A percentile compares a stretch with the other conserved stretches of the same genome.
Evolutionary conservation across 2,888 invertebrate species (phyloP).

Genomic region (Metopia argyrocephala): DNA sequence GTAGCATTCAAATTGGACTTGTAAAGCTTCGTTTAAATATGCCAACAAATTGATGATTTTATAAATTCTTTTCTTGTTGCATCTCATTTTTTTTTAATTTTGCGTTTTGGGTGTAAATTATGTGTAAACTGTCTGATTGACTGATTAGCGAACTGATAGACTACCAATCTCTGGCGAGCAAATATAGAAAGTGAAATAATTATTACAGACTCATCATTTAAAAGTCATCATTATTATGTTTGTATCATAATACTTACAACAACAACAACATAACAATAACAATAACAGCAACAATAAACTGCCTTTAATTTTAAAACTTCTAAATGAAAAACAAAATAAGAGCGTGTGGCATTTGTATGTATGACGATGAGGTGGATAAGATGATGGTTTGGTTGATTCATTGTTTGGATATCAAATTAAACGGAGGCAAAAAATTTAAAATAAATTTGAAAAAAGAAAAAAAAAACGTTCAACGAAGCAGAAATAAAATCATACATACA

Average conservation of each 20-base stretch:
- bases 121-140: slow-evolving; percentile 31
- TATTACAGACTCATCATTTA: slow-evolving; percentile 39
- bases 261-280: slow-evolving; percentile 25
- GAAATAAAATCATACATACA: slow-evolving; percentile 39
- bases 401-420: slow-evolving; percentile 25
- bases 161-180: not conserved
- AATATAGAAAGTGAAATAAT: slow-evolving; percentile 58
- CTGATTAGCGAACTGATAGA: not conserved
- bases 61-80: slow-evolving; percentile 26
- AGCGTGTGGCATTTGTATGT: slow-evolving; percentile 32
- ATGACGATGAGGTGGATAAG: slow-evolving; percentile 10
- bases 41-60: slow-evolving; percentile 49
- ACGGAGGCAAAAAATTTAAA: slow-evolving; percentile 31
- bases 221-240: not conserved
- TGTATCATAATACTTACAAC: slow-evolving; percentile 23
- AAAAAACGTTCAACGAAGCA: slow-evolving; percentile 61
- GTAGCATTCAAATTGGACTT: not conserved
- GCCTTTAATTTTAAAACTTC: slow-evolving; percentile 26
- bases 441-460: slow-evolving; percentile 25
- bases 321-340: slow-evolving; percentile 55
- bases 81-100: not conserved
- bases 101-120: not conserved
- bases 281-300: slow-evolving; percentile 5
- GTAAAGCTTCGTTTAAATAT: slow-evolving; percentile 13
- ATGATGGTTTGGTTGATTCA: slow-evolving; percentile 41